Percentiles rank a stretch among this genome's conserved stretches.
Conservation (phyloP, 2,888 invertebrate genomes). For the Agrotis segetum region DNA sequence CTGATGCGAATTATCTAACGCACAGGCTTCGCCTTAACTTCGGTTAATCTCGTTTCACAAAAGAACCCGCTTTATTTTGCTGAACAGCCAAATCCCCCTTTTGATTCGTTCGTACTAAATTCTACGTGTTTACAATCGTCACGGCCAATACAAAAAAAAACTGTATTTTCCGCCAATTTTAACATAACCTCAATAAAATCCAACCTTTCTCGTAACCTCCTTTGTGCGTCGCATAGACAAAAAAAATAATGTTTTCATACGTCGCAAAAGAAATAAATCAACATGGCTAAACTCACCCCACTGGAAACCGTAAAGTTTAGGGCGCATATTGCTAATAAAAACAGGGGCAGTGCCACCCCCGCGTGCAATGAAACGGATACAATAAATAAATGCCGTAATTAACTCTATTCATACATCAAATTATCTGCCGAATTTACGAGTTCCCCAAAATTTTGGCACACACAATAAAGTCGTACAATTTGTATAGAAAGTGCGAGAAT, state of each 20-base stretch:
- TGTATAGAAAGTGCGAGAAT: slow-evolving; percentile 79
- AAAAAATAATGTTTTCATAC: slow-evolving; percentile 67
- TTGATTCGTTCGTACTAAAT: slow-evolving; percentile 63
- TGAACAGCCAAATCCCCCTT: slow-evolving; percentile 68
- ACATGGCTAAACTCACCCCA: slow-evolving; percentile 74
- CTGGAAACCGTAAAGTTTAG: slow-evolving; percentile 74
- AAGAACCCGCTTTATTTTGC: slow-evolving; percentile 67
- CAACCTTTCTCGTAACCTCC: slow-evolving; percentile 64
- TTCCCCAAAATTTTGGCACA: slow-evolving; percentile 73
- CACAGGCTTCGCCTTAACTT: slow-evolving; percentile 67
- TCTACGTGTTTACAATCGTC: slow-evolving; percentile 66
- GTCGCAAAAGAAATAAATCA: slow-evolving; percentile 78
- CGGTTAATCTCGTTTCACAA: slow-evolving; percentile 60
- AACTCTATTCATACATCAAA: slow-evolving; percentile 88
- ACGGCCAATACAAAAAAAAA: slow-evolving; percentile 65
- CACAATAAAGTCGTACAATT: slow-evolving; percentile 71
- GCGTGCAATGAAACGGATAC: slow-evolving; percentile 84
- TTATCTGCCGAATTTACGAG: slow-evolving; percentile 80
- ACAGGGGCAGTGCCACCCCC: slow-evolving; percentile 76
- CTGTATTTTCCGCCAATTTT: slow-evolving; percentile 75
- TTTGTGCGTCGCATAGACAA: slow-evolving; percentile 67
- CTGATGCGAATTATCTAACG: slow-evolving; percentile 69
- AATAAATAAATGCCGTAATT: slow-evolving; percentile 89
- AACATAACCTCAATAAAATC: slow-evolving; percentile 71
- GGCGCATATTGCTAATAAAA: slow-evolving; percentile 83